These are phyloP conservation scores for Sebastes cheni DNA, from an alignment of 2,797 vertebrate genomes.

Conservation along the genomic window DNA sequence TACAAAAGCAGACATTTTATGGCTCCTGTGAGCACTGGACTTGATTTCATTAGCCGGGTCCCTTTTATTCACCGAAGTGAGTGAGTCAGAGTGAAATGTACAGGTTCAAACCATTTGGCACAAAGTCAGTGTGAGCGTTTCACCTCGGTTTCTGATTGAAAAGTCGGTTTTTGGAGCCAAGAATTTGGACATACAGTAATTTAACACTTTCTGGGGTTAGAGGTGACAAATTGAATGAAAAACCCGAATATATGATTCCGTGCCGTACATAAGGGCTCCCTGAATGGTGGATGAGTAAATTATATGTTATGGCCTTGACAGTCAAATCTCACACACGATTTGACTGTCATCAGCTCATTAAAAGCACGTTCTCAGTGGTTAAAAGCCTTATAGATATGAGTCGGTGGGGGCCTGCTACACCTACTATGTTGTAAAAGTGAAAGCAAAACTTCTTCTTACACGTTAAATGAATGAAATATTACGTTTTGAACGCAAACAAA, in stretches of 20 bases:
- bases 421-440: too few relatives aligned
- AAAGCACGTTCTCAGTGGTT: too few relatives aligned
- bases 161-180: conserved; percentile 14
- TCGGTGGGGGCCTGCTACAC: too few relatives aligned
- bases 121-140: background rate
- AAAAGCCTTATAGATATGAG: too few relatives aligned
- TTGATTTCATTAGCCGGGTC: conserved; percentile 76
- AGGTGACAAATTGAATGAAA: background rate
- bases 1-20: conserved; percentile 75
- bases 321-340: background rate
- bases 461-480: background rate
- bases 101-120: conserved; percentile 47
- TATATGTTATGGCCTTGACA: background rate
- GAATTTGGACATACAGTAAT: background rate
- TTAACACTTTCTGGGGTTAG: background rate
- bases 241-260: background rate
- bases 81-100: conserved; percentile 44
- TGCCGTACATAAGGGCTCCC: background rate
- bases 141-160: conserved; percentile 14
- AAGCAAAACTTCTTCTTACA: too few relatives aligned
- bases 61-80: conserved; percentile 57
- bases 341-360: too few relatives aligned
- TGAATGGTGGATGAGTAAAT: background rate
- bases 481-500: background rate
- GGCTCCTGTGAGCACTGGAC: conserved; percentile 59